phyloP scores from a whole-genome alignment of 2,888 invertebrate genomes.

The Philereme vetulata region DNA sequence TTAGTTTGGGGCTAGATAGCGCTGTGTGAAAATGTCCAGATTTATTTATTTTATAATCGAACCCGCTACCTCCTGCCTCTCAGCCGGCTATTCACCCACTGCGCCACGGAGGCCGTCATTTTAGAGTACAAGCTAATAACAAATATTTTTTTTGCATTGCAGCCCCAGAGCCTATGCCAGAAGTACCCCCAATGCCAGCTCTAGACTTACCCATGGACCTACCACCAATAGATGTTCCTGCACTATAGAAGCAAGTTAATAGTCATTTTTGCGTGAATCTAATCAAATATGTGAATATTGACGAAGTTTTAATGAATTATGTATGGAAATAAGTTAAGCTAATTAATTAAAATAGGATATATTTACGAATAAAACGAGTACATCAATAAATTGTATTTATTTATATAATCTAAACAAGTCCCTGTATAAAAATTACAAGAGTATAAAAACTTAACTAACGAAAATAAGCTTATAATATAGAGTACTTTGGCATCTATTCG shows the following conservation, averaged over 20 bases:
- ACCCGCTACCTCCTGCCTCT: too few species aligned
- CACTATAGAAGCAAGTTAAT: slow-evolving; percentile 7
- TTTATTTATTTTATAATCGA: too few species aligned
- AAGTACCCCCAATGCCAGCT: slow-evolving; percentile 4
- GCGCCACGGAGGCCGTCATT: too few species aligned
- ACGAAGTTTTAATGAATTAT: background rate
- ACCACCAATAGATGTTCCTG: slow-evolving; percentile 16
- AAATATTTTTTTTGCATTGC: slow-evolving; percentile 1
- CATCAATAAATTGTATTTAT: slow-evolving; percentile 25
- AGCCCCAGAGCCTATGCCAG: background rate
- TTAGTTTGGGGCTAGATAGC: too few species aligned
- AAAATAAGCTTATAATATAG: slow-evolving; percentile 34
- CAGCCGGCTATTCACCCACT: too few species aligned
- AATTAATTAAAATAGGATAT: slow-evolving; percentile 2
- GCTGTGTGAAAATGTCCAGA: too few species aligned
- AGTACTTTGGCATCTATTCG: slow-evolving; percentile 40
- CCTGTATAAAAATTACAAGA: slow-evolving; percentile 40
- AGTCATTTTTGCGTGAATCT: background rate
- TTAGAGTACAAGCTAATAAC: too few species aligned
- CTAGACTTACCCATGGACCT: slow-evolving; percentile 18
- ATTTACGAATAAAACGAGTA: background rate
- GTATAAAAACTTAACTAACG: slow-evolving; percentile 33
- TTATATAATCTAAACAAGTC: slow-evolving; percentile 36
- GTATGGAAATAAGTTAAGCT: background rate
- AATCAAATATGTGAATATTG: background rate